Base-by-base conservation (phyloP, 1,140 invertebrate genomes). In the Cardiocondyla obscurior region DNA sequence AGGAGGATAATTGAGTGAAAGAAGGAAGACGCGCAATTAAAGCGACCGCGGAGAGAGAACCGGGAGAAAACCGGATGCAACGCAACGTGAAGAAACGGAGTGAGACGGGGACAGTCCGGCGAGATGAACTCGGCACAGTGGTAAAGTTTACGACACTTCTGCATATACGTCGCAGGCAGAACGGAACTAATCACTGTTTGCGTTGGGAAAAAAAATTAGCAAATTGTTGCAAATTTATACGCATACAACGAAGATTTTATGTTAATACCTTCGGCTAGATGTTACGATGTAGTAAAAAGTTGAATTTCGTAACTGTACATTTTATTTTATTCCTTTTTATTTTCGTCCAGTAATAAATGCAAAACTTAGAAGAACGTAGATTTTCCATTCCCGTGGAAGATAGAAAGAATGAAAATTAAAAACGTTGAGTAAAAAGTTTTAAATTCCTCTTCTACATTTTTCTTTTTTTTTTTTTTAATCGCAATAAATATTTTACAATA, bases 31-130 rank as follows among this genome's bases (percentile, higher is more conserved):
- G 30, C 57, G 46, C 73, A 85, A 87, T 86, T 81, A 84, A 81
- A 74, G 25, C 58, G 39, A 14, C 14, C 30, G 44, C 14, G 10
- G 30, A 22, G 25, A 73, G 30, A 82, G 72, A 65, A 86, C 62
- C 44, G 49, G 60, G 85, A 86, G 85, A 86, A 87, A 87, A 86
- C 86, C 85, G 86, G 86, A 87, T 84, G 82, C 79, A 84, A 81
- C 82, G 62, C 72, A 85, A 87, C 81, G 72, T 55, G 67, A 87
- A 87, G 85, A 87, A 87, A 76, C 85, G 74, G 69, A 86, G 86
- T 86, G 85, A 87, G 84, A 87, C 86, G 81, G 86, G 86, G 72
- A 77, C 65, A 62, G 51, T n/a, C 6, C 22, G 53, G 42, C 14
- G 55, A 49, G 74, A 79, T 79, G 62, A 79, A 10, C 49, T 67